phyloP scores from a whole-genome alignment of 2,888 invertebrate genomes.

The Steinernema carpocapsae region DNA sequence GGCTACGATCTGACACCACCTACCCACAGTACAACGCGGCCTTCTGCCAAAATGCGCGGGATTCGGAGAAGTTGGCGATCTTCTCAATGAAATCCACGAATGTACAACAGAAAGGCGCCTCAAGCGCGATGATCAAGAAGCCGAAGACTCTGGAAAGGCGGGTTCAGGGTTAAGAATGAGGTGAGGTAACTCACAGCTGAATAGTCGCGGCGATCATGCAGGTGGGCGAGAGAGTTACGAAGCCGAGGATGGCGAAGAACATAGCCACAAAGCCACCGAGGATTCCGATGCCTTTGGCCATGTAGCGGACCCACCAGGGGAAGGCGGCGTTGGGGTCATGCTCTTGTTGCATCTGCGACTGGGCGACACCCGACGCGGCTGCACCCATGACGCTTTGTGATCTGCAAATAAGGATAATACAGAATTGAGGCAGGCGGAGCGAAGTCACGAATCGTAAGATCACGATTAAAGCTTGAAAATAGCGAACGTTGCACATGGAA shows the following conservation, averaged over 20 bases:
- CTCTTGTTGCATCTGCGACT: conserved; percentile 65
- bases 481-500: too few species aligned
- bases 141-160: conserved; percentile 76
- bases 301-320: conserved; percentile 64
- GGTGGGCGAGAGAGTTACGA: conserved; percentile 60
- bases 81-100: conserved; percentile 91
- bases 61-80: conserved; percentile 77
- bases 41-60: conserved; percentile 65
- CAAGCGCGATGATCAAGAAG: conserved; percentile 84
- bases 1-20: too few species aligned
- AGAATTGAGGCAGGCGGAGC: too few species aligned
- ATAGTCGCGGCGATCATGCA: conserved; percentile 66
- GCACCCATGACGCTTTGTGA: conserved; percentile 51
- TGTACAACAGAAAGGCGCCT: conserved; percentile 95
- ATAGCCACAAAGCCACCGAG: conserved; percentile 67
- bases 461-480: too few species aligned
- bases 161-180: background rate
- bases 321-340: conserved; percentile 66
- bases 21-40: conserved; percentile 64
- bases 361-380: conserved; percentile 57
- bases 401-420: too few species aligned
- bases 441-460: too few species aligned
- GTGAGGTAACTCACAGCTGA: conserved; percentile 57
- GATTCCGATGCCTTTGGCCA: conserved; percentile 67
- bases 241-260: conserved; percentile 65